Conservation (phyloP, 2,888 invertebrate species). For the Limenitis camilla region DNA sequence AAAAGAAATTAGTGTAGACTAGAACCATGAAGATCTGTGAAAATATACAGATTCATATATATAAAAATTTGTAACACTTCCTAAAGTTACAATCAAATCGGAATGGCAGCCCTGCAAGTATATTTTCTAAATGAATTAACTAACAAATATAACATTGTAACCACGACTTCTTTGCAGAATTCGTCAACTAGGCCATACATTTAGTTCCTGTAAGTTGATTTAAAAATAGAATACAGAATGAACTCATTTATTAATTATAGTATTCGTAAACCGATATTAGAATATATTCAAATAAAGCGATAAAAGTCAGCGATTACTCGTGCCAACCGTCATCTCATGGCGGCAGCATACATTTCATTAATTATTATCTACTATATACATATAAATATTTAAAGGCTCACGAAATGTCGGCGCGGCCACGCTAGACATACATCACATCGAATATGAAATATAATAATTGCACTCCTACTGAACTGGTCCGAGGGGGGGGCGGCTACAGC, state of each 20-base stretch:
- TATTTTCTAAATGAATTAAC: conserved; percentile 24
- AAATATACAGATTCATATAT: conserved; percentile 40
- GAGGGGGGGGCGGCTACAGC: conserved; percentile 30
- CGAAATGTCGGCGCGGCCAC: neutral
- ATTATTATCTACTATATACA: conserved; percentile 25
- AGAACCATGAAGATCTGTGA: conserved; percentile 52
- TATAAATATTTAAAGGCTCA: conserved; percentile 19
- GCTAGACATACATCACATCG: conserved; percentile 1
- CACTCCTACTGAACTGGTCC: conserved; percentile 16
- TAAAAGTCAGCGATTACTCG: conserved; percentile 14
- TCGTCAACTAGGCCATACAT: conserved; percentile 24
- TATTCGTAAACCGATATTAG: conserved; percentile 2
- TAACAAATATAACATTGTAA: conserved; percentile 8
- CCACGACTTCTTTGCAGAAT: neutral
- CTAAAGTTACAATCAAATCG: conserved; percentile 41
- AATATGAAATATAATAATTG: conserved; percentile 15
- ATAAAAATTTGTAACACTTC: conserved; percentile 38
- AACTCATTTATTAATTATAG: conserved; percentile 6
- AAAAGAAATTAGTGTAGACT: conserved; percentile 53
- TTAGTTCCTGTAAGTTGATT: conserved; percentile 12
- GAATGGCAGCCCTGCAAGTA: conserved; percentile 45
- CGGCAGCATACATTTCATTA: conserved; percentile 15
- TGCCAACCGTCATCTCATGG: conserved; percentile 18
- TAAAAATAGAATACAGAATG: conserved; percentile 10
- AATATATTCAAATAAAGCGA: conserved; percentile 20